Conservation (phyloP, 2,888 invertebrate genomes). For the Polydrusus tereticollis region DNA sequence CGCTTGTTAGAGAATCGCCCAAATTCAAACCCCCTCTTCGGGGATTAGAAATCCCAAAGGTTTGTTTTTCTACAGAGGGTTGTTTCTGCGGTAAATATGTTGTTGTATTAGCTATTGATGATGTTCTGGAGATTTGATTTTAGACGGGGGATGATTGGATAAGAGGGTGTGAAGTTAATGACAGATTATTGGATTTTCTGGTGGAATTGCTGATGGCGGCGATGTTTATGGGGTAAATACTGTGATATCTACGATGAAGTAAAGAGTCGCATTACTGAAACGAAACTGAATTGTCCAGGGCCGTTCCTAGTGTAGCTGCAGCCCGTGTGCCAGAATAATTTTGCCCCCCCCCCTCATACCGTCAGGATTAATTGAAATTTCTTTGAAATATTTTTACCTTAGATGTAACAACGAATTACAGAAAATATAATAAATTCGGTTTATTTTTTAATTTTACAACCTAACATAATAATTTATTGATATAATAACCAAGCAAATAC, state of each 20-base stretch:
- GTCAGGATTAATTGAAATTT: too few relatives aligned
- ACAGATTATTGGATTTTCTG: slow-evolving; percentile 50
- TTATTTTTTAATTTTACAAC: too few relatives aligned
- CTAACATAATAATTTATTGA: too few relatives aligned
- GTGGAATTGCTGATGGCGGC: slow-evolving; percentile 13
- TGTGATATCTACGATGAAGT: background rate
- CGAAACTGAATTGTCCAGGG: too few relatives aligned
- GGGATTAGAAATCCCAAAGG: slow-evolving; percentile 43
- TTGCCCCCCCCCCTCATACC: too few relatives aligned
- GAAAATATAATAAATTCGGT: too few relatives aligned
- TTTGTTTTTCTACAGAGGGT: slow-evolving; percentile 43
- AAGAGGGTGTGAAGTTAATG: slow-evolving; percentile 52
- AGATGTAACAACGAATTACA: too few relatives aligned
- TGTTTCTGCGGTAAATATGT: slow-evolving; percentile 50
- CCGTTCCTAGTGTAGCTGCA: background rate
- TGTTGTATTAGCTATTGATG: slow-evolving; percentile 51
- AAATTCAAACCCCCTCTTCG: slow-evolving; percentile 8
- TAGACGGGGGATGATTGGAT: slow-evolving; percentile 41
- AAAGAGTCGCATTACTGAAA: too few relatives aligned
- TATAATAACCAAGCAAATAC: too few relatives aligned
- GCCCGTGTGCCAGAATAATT: too few relatives aligned
- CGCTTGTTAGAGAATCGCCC: slow-evolving; percentile 25
- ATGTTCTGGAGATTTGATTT: slow-evolving; percentile 51
- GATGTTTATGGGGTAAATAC: background rate
- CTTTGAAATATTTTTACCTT: too few relatives aligned